phyloP scores from a whole-genome alignment of 2,888 invertebrate species.

The Caenorhabditis macrosperma region DNA sequence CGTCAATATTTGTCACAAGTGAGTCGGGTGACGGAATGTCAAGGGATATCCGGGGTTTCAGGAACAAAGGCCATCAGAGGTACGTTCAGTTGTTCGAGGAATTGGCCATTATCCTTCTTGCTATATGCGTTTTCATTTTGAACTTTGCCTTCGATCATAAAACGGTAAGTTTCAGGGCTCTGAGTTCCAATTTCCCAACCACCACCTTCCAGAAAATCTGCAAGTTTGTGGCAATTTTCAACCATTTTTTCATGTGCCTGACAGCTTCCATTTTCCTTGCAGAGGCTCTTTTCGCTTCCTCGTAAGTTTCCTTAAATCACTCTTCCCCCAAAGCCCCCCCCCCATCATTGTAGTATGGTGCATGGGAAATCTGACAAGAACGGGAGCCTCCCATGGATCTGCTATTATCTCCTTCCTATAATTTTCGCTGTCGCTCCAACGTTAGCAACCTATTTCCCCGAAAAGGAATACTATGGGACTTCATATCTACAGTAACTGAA shows the following conservation, averaged over 20 bases:
- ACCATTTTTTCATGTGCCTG: slow-evolving; percentile 67
- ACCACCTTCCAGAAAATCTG: slow-evolving; percentile 58
- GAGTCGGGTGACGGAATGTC: background rate
- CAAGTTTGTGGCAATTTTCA: slow-evolving; percentile 59
- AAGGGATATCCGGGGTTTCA: slow-evolving; percentile 21
- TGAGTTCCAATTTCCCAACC: background rate
- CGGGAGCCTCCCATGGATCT: slow-evolving; percentile 58
- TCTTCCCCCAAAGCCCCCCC: background rate
- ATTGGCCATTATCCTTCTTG: slow-evolving; percentile 61
- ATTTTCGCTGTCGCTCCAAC: slow-evolving; percentile 61
- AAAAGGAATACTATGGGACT: slow-evolving; percentile 63
- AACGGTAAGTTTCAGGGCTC: background rate
- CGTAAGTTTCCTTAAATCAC: slow-evolving; percentile 47
- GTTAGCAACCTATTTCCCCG: slow-evolving; percentile 58
- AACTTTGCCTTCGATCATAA: slow-evolving; percentile 56
- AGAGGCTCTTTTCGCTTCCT: slow-evolving; percentile 68
- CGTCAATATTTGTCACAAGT: slow-evolving; percentile 65
- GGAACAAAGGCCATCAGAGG: slow-evolving; percentile 69
- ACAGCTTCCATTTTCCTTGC: slow-evolving; percentile 62
- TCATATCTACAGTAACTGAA: slow-evolving; percentile 59
- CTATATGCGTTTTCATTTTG: slow-evolving; percentile 61
- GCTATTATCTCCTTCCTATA: slow-evolving; percentile 66
- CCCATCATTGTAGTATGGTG: slow-evolving; percentile 59
- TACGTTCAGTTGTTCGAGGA: slow-evolving; percentile 69
- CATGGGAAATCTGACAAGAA: slow-evolving; percentile 66